Evolutionary conservation across 2,888 invertebrate species (phyloP).

Genomic region (Phengaris alcon): DNA sequence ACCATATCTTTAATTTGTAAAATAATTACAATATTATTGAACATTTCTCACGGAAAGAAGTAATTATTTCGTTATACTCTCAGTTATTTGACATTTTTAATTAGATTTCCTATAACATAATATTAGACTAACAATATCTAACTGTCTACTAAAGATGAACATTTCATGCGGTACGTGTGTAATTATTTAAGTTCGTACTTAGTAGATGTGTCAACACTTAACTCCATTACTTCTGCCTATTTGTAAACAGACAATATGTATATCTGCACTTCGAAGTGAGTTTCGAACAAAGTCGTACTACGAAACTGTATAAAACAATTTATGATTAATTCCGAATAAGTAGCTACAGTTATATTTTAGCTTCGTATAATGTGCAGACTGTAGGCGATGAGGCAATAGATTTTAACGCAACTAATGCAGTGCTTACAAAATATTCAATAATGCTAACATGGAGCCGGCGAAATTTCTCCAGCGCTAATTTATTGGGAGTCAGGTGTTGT

Average conservation of each 20-base stretch:
- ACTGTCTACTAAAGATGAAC: neutral
- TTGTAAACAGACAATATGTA: neutral
- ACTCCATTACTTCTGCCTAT: slow-evolving; percentile 11
- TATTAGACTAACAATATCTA: neutral
- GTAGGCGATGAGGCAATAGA: slow-evolving; percentile 10
- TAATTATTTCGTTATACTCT: too few species aligned
- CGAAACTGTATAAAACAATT: neutral
- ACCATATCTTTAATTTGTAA: slow-evolving; percentile 38
- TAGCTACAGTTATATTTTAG: neutral
- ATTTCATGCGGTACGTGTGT: slow-evolving; percentile 9
- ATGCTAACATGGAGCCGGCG: neutral
- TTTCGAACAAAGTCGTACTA: neutral
- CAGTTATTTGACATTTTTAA: neutral
- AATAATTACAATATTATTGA: slow-evolving; percentile 1
- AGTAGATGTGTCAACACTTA: slow-evolving; percentile 4
- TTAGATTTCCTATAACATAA: neutral
- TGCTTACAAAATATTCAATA: slow-evolving; percentile 14
- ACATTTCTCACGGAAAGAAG: slow-evolving; percentile 14
- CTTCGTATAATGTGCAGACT: slow-evolving; percentile 6
- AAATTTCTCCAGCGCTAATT: slow-evolving; percentile 20
- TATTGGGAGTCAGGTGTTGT: slow-evolving; percentile 36
- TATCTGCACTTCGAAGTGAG: neutral
- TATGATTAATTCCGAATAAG: slow-evolving; percentile 12
- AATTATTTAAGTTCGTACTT: slow-evolving; percentile 17
- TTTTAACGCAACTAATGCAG: slow-evolving; percentile 13